Base-by-base conservation (phyloP, 2,797 vertebrate species). In the Danio choprae region DNA sequence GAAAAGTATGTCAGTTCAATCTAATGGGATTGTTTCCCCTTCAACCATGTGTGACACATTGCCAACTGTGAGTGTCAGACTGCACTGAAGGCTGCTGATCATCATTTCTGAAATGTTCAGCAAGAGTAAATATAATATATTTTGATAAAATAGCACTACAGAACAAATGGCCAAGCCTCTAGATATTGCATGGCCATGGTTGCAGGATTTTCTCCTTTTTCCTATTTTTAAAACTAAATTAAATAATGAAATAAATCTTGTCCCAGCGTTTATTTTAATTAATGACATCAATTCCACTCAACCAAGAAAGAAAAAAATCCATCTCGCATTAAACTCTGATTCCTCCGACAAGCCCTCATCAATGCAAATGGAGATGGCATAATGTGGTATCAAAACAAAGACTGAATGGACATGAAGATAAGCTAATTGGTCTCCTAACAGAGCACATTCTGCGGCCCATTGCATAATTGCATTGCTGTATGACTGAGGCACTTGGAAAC, bases 401-500 rank as follows among this genome's bases (percentile, higher is more conserved):
- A 51, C 87, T 85, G 87, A 90, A 86, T 83, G 87, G 88, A 88
- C 79, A 80, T 85, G 83, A 83, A 85, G 87, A 91, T 89, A 88
- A 81, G 75, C 78, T 90, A 91, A 91, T 88, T 88, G 91, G 91
- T 90, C 88, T 85, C 85, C 85, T 38, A 68, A 55, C 77, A 70
- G 48, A 63, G 18, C 62, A 29, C 58, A 78, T 91, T 88, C 83
- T 80, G 69, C 87, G 84, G 89, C 87, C 86, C 86, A 81, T 91
- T 82, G 88, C 87, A 87, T 85, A 90, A 93, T 92, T 90, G 89
- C 89, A 88, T 87, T 55, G 88, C 51, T 65, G 69, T 65, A 38
- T 78, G 59, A 84, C 79, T 86, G 85, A 60, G 81, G 10, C 48
- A 41, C 50, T 87, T 87, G 84, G 84, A 70, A 89, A 83, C 79